Evolutionary conservation across 2,888 invertebrate species (phyloP), one percentile per base, ranked within the genome.

Genomic region (Dicycla oo): DNA sequence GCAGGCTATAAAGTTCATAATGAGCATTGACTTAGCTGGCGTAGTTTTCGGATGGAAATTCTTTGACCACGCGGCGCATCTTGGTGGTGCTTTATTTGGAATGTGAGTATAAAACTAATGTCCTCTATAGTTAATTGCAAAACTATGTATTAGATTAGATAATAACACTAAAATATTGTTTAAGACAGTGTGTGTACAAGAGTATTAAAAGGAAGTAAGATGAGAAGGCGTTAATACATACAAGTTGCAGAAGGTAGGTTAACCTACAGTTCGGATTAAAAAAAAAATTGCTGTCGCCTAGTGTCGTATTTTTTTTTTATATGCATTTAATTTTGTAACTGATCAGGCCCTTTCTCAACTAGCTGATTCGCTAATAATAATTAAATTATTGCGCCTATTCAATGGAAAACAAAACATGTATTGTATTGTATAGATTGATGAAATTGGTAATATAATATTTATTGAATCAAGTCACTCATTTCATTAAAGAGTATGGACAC

Each of bases 51-150:
- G 98, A 56, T 99, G 99, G 99, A 97, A 97, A 91, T 97, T 98
- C 86, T 98, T 99, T 89, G 99, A 99, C 92, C 99, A 99, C 94
- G 99, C 99, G 1, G 99, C 99, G n/a, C 99, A 99, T 97, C 97
- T 99, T 80, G 99, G 99, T 26, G 99, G 99, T 47, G 98, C 98
- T 56, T 89, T 98, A 54, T 98, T 98, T 95, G 99, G 99, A 96
- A 97, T 99, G 98, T 98, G 96, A 97, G 97, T 96, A 70, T 34
- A 34, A 56, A 61, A 54, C 10, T 38, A 51, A 20, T 34, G 5
- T 18, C 38, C 15, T n/a, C 7, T 30, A 34, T 40, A 23, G 8
- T 53, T 45, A 49, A 6, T 34, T 54, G 7, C 26, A 15, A 65
- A 49, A 54, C n/a, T 34, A 47, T 26, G 13, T 57, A 65, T 38